These are phyloP conservation scores for Romanogobio albipinnatus DNA, from an alignment of 2,113 vertebrate genomes.

Conservation along the genomic window DNA sequence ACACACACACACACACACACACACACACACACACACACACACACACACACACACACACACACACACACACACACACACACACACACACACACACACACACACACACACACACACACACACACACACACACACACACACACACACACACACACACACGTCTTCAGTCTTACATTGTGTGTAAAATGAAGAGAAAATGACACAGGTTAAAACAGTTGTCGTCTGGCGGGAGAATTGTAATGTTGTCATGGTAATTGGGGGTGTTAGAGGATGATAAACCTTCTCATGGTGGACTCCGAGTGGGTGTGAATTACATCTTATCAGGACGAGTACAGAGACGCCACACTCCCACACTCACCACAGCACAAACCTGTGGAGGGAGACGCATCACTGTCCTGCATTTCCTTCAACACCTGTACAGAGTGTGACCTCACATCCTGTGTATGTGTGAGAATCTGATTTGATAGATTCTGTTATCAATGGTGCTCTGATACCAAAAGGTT, in stretches of 20 bases:
- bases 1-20: background rate
- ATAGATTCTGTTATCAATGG: conserved; percentile 15
- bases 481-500: background rate
- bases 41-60: background rate
- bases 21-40: background rate
- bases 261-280: conserved; percentile 69
- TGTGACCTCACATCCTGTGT: background rate
- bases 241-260: conserved; percentile 74
- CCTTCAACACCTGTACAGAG: conserved; percentile 5
- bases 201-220: conserved; percentile 74
- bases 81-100: background rate
- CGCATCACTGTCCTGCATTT: background rate
- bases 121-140: background rate
- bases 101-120: background rate
- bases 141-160: background rate
- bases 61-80: background rate
- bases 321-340: conserved; percentile 75
- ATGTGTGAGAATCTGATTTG: conserved; percentile 36
- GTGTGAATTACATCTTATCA: conserved; percentile 84
- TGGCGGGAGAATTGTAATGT: conserved; percentile 64
- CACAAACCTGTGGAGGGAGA: background rate
- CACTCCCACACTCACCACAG: conserved; percentile 35
- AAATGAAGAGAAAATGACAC: conserved; percentile 65
- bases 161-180: conserved; percentile 54
- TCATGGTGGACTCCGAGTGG: conserved; percentile 28